These are phyloP conservation scores for Apocrypta bakeri DNA, from an alignment of 1,140 invertebrate genomes.

Conservation along the genomic window DNA sequence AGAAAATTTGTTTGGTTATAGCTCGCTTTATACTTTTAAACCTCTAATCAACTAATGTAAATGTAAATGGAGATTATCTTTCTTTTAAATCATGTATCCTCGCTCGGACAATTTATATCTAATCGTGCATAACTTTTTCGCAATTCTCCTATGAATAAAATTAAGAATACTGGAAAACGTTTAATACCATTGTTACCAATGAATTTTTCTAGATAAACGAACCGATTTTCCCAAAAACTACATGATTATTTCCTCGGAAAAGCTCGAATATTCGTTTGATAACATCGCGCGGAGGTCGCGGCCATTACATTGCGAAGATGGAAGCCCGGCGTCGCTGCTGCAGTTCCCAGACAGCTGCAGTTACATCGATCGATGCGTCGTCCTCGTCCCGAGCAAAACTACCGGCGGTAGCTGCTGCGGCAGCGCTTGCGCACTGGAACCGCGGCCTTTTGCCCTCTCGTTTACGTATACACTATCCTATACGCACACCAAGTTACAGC, in stretches of 20 bases:
- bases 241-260: too few relatives aligned
- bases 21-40: not conserved
- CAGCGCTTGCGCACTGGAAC: conserved; percentile 25
- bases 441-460: conserved; percentile 5
- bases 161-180: too few relatives aligned
- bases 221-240: too few relatives aligned
- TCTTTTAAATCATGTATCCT: too few relatives aligned
- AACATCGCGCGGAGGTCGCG: not conserved
- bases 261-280: conserved; percentile 24
- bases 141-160: too few relatives aligned
- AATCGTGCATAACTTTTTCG: too few relatives aligned
- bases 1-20: not conserved
- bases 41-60: too few relatives aligned
- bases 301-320: not conserved
- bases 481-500: conserved; percentile 9
- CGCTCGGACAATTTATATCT: too few relatives aligned
- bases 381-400: not conserved
- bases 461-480: not conserved
- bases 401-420: not conserved
- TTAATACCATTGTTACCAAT: too few relatives aligned
- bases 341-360: conserved; percentile 40
- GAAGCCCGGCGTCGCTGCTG: conserved; percentile 7
- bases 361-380: conserved; percentile 43
- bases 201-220: too few relatives aligned
- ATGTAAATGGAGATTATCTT: too few relatives aligned